Base-by-base conservation (phyloP, 2,888 invertebrate species). In the Cataglyphis cursor region DNA sequence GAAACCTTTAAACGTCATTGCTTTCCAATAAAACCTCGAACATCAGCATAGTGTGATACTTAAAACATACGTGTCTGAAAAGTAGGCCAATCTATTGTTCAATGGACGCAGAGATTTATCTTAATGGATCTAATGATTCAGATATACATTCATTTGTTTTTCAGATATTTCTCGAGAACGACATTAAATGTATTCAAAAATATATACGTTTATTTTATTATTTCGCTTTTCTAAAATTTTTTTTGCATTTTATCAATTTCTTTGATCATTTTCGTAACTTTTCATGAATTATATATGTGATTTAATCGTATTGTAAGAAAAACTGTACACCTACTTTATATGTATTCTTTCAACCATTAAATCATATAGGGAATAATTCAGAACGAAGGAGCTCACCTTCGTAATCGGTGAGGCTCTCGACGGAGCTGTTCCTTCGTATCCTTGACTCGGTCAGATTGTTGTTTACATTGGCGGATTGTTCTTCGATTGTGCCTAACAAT, bases 351-450 rank as follows among this genome's bases (percentile, higher is more conserved):
- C 24, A 38, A 41, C 10, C 31, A 59, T 59, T 59, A 18, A 59
- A 31, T 70, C 54, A 28, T 66, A 9, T 24, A 28, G 1, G 59
- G 21, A 21, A 44, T 44, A 35, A 61, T 61, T 59, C 21, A 61
- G 31, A 15, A 68, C 68, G 54, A 70, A 3, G 41, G 24, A 70
- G 72, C 82, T 92, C 93, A 96, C 96, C 96, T 94, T 96, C 96
- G 93, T 95, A 96, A 87, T 96, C 96, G 59, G 95, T 94, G 57
- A 96, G 93, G 92, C 96, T 96, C 93, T 96, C 96, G 93, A 96
- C 95, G 90, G 96, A 96, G 80, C 95, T 96, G 85, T 89, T 93
- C 44, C 89, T 91, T 68, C 90, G 93, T 54, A 92, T 86, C 73
- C 89, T 91, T 12, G 92, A 90, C 24, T 88, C 82, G 18, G 92